phyloP scores from a whole-genome alignment of 2,797 vertebrate genomes.

The Luscinia megarhynchos region DNA sequence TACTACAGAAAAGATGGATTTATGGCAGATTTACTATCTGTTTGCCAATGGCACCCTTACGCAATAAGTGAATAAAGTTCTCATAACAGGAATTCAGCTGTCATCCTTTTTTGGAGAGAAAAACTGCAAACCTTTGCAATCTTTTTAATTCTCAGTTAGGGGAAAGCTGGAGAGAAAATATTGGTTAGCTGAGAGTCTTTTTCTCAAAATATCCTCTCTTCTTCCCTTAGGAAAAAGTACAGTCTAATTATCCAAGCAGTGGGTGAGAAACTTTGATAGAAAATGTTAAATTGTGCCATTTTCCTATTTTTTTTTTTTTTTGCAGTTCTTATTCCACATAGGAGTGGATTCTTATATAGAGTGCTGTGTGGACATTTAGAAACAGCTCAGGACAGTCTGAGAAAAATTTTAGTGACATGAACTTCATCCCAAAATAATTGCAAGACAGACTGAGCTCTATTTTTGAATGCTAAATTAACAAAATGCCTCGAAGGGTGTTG shows the following conservation, averaged over 20 bases:
- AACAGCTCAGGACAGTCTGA: not conserved
- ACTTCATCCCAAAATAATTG: not conserved
- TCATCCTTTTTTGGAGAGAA: not conserved
- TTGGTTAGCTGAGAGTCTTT: not conserved
- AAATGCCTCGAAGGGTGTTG: not conserved
- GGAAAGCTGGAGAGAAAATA: not conserved
- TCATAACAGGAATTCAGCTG: not conserved
- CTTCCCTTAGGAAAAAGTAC: not conserved
- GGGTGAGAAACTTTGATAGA: not conserved
- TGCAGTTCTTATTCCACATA: not conserved
- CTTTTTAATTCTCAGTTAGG: not conserved
- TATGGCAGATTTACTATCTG: not conserved
- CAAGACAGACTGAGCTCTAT: not conserved
- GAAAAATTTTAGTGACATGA: not conserved
- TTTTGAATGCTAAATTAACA: not conserved
- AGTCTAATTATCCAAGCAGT: not conserved
- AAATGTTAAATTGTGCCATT: not conserved
- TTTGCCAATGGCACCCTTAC: not conserved
- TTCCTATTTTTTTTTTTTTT: not conserved
- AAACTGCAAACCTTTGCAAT: not conserved
- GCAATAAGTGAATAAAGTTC: not conserved
- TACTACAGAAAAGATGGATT: not conserved
- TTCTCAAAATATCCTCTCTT: slow-evolving; percentile 10
- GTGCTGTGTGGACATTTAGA: not conserved
- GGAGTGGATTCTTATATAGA: not conserved